Percentiles rank a stretch among this genome's conserved stretches.
These are phyloP conservation scores for Alouatta palliata DNA, from an alignment of 2,113 vertebrate species.

Conservation along the genomic window DNA sequence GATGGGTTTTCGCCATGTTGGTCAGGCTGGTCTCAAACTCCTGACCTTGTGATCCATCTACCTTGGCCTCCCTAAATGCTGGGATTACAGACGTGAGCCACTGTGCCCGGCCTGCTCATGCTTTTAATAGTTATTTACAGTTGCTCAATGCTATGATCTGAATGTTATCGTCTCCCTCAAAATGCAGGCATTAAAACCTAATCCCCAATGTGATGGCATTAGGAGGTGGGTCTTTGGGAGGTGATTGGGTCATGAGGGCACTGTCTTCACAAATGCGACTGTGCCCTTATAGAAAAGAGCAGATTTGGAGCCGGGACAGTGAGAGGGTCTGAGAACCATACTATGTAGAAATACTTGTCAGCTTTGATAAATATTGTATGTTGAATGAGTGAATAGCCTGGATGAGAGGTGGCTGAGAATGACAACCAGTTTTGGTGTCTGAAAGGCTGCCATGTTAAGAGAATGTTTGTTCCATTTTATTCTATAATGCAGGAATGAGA, in stretches of 20 bases:
- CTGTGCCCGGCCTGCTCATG: too few species aligned
- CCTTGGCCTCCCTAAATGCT: too few species aligned
- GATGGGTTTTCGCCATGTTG: too few species aligned
- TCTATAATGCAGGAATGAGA: background rate
- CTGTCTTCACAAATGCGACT: background rate
- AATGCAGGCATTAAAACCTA: too few species aligned
- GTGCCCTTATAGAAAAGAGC: background rate
- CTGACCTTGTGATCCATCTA: too few species aligned
- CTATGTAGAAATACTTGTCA: background rate
- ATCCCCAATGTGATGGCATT: too few species aligned
- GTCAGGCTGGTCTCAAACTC: too few species aligned
- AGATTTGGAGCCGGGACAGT: background rate
- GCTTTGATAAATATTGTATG: accelerated
- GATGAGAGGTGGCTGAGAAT: background rate
- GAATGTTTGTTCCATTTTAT: accelerated
- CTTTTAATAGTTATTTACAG: too few species aligned
- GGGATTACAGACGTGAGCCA: too few species aligned
- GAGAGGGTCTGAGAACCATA: background rate
- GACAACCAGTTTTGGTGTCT: accelerated
- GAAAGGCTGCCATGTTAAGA: background rate
- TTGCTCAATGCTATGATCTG: background rate
- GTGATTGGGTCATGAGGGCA: background rate
- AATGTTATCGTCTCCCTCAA: background rate
- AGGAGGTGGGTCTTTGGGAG: background rate
- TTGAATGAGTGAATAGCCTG: too few species aligned